Evolutionary conservation across 2,888 invertebrate genomes (phyloP).

Genomic region (Drosophila fungiperda): DNA sequence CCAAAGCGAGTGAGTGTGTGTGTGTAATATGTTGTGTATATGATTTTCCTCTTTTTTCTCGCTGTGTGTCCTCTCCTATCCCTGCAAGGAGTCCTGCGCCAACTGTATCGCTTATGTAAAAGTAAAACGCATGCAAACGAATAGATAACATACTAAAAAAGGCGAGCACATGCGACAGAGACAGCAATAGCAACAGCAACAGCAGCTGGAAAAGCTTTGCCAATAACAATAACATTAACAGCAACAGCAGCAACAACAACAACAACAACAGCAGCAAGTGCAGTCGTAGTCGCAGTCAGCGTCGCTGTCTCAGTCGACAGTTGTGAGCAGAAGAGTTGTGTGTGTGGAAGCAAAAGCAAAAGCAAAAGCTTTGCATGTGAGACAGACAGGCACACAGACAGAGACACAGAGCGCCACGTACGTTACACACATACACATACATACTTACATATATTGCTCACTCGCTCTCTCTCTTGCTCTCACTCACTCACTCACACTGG

Average conservation of each 20-base stretch:
- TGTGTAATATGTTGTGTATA: constrained; percentile 78
- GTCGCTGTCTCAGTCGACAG: constrained; percentile 30
- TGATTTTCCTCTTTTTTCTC: constrained; percentile 56
- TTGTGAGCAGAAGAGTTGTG: constrained; percentile 74
- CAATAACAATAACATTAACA: constrained; percentile 50
- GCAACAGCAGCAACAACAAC: constrained; percentile 33
- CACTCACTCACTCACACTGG: constrained; percentile 56
- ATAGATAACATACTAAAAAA: constrained; percentile 81
- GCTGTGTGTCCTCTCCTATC: constrained; percentile 20
- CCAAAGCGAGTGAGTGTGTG: constrained; percentile 59
- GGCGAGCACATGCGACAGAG: constrained; percentile 73
- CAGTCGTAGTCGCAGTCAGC: constrained; percentile 27
- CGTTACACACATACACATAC: constrained; percentile 42
- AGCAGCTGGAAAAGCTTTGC: constrained; percentile 56
- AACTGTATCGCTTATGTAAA: constrained; percentile 52
- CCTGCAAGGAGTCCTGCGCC: constrained; percentile 40
- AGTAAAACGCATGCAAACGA: constrained; percentile 72
- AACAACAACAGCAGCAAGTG: constrained; percentile 20
- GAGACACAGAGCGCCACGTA: constrained; percentile 58
- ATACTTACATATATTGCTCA: constrained; percentile 23
- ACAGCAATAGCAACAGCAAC: constrained; percentile 42
- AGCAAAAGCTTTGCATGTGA: constrained; percentile 61
- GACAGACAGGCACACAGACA: constrained; percentile 32
- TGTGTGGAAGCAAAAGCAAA: constrained; percentile 25
- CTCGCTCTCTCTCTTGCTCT: constrained; percentile 38